phyloP scores from a whole-genome alignment of 1,140 invertebrate species.

The Drosophila kepulauana region DNA sequence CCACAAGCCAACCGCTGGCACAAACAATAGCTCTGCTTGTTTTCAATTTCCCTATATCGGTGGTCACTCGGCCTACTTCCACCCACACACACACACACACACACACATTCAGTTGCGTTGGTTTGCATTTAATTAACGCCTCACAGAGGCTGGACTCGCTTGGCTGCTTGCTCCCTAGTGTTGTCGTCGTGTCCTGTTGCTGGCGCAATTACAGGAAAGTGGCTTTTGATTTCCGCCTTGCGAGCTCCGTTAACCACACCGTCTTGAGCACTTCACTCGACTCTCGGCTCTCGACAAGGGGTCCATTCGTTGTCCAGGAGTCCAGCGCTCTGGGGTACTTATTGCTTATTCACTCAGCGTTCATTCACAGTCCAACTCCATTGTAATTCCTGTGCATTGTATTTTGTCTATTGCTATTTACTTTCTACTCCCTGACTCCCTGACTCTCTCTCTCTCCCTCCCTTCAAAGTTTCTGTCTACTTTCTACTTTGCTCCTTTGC shows the following conservation, averaged over 20 bases:
- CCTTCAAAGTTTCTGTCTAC: too few relatives aligned
- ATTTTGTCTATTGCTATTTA: slow-evolving; percentile 50
- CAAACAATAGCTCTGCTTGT: slow-evolving; percentile 27
- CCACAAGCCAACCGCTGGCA: slow-evolving; percentile 9
- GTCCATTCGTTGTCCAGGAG: background rate
- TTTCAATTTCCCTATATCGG: slow-evolving; percentile 39
- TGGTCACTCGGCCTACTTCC: slow-evolving; percentile 8
- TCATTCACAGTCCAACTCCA: slow-evolving; percentile 23
- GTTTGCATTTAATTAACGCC: slow-evolving; percentile 67
- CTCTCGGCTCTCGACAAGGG: background rate
- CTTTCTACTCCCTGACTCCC: background rate
- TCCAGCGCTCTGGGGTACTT: slow-evolving; percentile 13
- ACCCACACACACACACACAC: background rate
- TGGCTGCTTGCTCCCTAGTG: slow-evolving; percentile 14
- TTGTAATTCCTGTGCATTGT: slow-evolving; percentile 48
- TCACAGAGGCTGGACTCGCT: slow-evolving; percentile 24
- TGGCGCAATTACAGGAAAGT: slow-evolving; percentile 59
- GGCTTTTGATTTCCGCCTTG: slow-evolving; percentile 60
- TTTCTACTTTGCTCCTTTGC: background rate
- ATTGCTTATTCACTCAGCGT: slow-evolving; percentile 52
- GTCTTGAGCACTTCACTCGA: slow-evolving; percentile 43
- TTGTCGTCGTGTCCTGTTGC: slow-evolving; percentile 26
- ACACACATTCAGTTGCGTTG: slow-evolving; percentile 1
- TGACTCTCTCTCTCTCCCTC: background rate
- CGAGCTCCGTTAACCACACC: slow-evolving; percentile 56